A percentile compares a stretch with the other conserved stretches of the same genome.
Conservation (phyloP, 2,113 vertebrate species). For the Centrocercus urophasianus region DNA sequence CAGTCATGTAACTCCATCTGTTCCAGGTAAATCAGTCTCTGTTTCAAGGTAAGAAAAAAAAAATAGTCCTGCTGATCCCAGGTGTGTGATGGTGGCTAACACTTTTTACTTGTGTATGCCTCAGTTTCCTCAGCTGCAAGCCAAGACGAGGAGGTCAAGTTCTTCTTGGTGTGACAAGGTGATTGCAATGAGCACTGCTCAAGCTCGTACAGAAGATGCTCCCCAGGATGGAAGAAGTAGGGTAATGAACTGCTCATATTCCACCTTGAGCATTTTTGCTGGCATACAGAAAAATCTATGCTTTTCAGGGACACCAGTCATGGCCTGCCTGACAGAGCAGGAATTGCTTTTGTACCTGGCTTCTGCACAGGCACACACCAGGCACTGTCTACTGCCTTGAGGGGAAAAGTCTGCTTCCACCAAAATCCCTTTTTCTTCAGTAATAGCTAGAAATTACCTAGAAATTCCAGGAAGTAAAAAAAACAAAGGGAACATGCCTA, state of each 20-base stretch:
- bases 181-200: background rate
- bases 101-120: background rate
- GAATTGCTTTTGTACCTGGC: background rate
- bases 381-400: background rate
- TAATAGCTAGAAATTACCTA: background rate
- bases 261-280: background rate
- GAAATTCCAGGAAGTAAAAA: background rate
- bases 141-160: background rate
- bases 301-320: background rate
- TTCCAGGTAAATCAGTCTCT: slow-evolving; percentile 24
- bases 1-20: background rate
- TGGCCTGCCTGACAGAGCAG: background rate
- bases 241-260: background rate
- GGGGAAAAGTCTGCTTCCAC: slow-evolving; percentile 23
- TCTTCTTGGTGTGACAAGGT: background rate
- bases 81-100: background rate
- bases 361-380: background rate
- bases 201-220: background rate
- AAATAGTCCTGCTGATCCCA: background rate
- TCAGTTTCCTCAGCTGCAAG: slow-evolving; percentile 36
- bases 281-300: background rate
- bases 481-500: background rate
- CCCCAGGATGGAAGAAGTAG: background rate
- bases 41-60: slow-evolving; percentile 24
- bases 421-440: background rate